Evolutionary conservation across 2,113 vertebrate species (phyloP).

Genomic region (Misgurnus mizolepis): DNA sequence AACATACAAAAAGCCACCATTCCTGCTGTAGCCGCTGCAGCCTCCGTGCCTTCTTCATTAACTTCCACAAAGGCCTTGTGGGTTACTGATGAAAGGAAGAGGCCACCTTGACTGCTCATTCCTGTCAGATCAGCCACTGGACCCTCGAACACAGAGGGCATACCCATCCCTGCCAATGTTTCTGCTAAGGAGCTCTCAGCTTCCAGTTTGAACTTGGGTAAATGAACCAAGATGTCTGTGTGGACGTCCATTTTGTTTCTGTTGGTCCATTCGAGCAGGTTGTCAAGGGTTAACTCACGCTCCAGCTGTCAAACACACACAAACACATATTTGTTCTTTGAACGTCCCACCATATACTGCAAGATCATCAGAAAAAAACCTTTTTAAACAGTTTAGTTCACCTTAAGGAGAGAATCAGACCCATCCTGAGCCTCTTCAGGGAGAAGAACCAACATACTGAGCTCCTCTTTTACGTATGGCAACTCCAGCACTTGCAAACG

Average conservation of each 20-base stretch:
- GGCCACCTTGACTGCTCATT: slow-evolving; percentile 77
- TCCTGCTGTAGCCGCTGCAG: slow-evolving; percentile 85
- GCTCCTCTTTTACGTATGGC: slow-evolving; percentile 77
- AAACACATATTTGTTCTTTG: slow-evolving; percentile 1
- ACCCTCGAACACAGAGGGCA: slow-evolving; percentile 78
- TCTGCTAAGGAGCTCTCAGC: slow-evolving; percentile 79
- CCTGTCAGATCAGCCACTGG: slow-evolving; percentile 83
- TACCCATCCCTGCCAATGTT: slow-evolving; percentile 76
- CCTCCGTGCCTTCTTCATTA: slow-evolving; percentile 93
- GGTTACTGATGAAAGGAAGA: slow-evolving; percentile 83
- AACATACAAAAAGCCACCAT: slow-evolving; percentile 64
- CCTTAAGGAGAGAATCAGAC: slow-evolving; percentile 79
- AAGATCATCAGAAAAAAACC: neutral
- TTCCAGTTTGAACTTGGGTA: slow-evolving; percentile 91
- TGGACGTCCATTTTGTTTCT: slow-evolving; percentile 67
- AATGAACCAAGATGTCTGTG: slow-evolving; percentile 70
- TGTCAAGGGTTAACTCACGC: slow-evolving; percentile 77
- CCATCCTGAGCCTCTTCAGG: slow-evolving; percentile 76
- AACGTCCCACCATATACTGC: neutral
- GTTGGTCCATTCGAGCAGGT: slow-evolving; percentile 83
- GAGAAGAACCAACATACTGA: slow-evolving; percentile 91
- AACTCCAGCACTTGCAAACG: slow-evolving; percentile 82
- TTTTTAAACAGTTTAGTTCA: slow-evolving; percentile 53
- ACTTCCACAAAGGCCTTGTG: slow-evolving; percentile 93
- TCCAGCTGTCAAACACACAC: slow-evolving; percentile 77